phyloP scores from a whole-genome alignment of 2,888 invertebrate genomes.

The Meliscaeva auricollis region DNA sequence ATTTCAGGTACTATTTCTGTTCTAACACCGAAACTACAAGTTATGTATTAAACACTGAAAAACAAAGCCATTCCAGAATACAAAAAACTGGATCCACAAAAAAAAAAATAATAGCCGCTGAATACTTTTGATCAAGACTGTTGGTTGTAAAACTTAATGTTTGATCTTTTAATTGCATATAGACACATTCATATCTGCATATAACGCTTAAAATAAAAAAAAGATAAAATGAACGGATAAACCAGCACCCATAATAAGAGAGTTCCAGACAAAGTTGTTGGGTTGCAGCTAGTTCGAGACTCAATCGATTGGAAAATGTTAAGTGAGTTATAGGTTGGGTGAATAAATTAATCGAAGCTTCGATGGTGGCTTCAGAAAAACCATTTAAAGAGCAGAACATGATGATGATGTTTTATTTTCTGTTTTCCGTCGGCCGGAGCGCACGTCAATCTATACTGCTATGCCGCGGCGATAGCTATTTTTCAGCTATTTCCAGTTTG shows the following conservation, averaged over 20 bases:
- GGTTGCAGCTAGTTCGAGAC: conserved; percentile 42
- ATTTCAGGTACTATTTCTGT: no score
- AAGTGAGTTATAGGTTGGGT: conserved; percentile 65
- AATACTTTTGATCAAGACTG: background rate
- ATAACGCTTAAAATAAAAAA: background rate
- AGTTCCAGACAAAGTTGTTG: background rate
- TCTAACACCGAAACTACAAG: no score
- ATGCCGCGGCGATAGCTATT: background rate
- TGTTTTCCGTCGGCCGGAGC: background rate
- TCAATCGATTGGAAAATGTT: conserved; percentile 72
- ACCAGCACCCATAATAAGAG: background rate
- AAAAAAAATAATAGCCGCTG: no score
- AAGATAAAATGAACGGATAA: conserved; percentile 2
- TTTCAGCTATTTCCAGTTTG: conserved; percentile 34
- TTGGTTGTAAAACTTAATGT: background rate
- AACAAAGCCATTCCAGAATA: background rate
- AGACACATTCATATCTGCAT: conserved; percentile 22
- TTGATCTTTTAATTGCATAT: conserved; percentile 29
- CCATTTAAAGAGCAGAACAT: conserved; percentile 25
- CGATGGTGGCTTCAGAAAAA: conserved; percentile 26
- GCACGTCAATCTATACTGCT: conserved; percentile 34
- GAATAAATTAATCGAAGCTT: conserved; percentile 53
- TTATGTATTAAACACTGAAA: no score
- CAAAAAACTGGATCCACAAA: no score
- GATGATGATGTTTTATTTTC: background rate